Evolutionary conservation across 2,113 vertebrate species (phyloP), one percentile per base, ranked within the genome.

Genomic region (Pandion haliaetus): DNA sequence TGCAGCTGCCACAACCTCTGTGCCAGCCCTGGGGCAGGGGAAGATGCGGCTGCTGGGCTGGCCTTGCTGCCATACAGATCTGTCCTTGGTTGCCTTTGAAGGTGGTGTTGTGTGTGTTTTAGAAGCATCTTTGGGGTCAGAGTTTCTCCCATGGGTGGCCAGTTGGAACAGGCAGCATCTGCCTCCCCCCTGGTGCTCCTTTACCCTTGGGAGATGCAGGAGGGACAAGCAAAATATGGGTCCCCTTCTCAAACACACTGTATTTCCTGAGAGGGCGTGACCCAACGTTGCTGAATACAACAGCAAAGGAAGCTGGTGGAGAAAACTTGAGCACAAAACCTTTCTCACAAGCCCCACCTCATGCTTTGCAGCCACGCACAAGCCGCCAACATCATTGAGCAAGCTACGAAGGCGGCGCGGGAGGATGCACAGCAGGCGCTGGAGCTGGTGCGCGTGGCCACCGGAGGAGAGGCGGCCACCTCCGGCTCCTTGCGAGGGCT

Each of bases 291-390:
- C 52, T 31, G 28, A 54, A 54, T 12, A 4, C 42, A 77, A 6
- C 2, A 1, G 5, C 3, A 9, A 17, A 23, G 31, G n/a, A 45
- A 45, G 19, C 0, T 8, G 47, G 32, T 42, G 65, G 58, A 52
- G 65, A 17, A 28, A 34, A 17, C 9, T 17, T 0, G 0, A 10
- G 18, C 23, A 50, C 32, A n/a, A 67, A 3, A 8, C 40, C 19
- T 80, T 84, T 66, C 26, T 80, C 83, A 82, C 4, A 13, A 54
- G 12, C 47, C 5, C 9, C 54, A 52, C 63, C 71, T 45, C 40
- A 44, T 89, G 61, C 76, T 16, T 95, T 86, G 63, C 96, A 99
- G 99, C 88, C 99, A 99, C 12, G 42, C 91, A 3, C 96, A 95
- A 7, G 96, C 97, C 0, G 98, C 99, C 14, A 95, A 49, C 28